Percentiles rank a stretch among this genome's conserved stretches.
phyloP scores from a whole-genome alignment of 2,888 invertebrate species.

The Geophilus truncorum region DNA sequence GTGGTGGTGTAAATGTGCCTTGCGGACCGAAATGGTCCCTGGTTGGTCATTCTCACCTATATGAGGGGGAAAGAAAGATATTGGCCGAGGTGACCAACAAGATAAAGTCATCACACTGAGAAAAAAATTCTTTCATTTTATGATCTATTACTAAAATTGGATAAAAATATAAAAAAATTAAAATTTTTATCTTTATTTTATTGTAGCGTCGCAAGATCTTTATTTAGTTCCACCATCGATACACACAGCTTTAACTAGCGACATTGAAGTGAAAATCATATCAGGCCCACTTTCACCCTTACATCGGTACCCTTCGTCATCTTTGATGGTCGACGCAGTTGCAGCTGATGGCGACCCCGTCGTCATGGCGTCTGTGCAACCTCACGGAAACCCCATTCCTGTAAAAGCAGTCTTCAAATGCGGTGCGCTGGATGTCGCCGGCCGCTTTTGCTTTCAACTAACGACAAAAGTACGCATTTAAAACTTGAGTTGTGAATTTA shows the following conservation, averaged over 20 bases:
- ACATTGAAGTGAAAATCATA: background rate
- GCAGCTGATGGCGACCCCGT: background rate
- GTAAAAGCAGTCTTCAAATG: constrained; percentile 20
- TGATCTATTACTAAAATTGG: background rate
- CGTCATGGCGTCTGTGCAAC: background rate
- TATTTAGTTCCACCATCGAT: background rate
- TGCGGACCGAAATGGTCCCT: background rate
- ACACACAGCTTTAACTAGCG: background rate
- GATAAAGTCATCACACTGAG: background rate
- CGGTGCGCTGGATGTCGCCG: constrained; percentile 15
- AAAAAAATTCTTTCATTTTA: background rate
- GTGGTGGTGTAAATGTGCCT: background rate
- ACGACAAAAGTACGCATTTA: background rate
- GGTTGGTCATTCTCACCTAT: background rate
- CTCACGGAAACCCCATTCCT: background rate
- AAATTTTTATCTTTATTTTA: background rate
- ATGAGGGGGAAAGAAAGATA: background rate
- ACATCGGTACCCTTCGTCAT: background rate
- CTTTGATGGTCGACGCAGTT: background rate
- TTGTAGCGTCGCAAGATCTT: background rate
- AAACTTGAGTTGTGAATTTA: background rate
- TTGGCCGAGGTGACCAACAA: background rate
- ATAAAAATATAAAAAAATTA: background rate
- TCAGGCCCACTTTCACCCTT: background rate
- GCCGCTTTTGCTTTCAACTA: constrained; percentile 28